A percentile compares a stretch with the other conserved stretches of the same genome.
These are phyloP conservation scores for Drosophila triauraria DNA, from an alignment of 1,140 invertebrate genomes.

Conservation along the genomic window DNA sequence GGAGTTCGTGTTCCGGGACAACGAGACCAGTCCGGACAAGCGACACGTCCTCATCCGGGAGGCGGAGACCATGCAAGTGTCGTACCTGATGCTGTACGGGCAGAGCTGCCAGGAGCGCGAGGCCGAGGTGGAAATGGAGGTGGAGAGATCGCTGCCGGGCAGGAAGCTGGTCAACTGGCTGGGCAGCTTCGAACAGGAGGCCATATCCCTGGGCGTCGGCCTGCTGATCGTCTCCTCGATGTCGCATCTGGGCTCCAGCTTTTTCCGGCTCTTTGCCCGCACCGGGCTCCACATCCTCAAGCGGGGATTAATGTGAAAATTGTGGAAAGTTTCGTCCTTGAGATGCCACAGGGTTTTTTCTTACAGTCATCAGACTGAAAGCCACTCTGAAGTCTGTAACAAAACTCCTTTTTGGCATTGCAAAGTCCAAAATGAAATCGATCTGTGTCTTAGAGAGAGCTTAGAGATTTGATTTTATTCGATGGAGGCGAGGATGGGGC, in stretches of 20 bases:
- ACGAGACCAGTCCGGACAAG: constrained; percentile 41
- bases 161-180: constrained; percentile 20
- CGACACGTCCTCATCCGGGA: constrained; percentile 36
- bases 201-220: constrained; percentile 44
- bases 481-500: no score
- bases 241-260: constrained; percentile 16
- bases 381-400: background rate
- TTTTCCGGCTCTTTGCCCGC: constrained; percentile 33
- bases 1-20: constrained; percentile 89
- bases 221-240: constrained; percentile 44
- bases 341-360: constrained; percentile 2
- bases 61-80: constrained; percentile 87
- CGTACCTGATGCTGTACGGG: constrained; percentile 92
- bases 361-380: background rate
- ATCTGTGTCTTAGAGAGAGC: constrained; percentile 18
- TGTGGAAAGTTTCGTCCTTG: constrained; percentile 20
- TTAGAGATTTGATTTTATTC: constrained; percentile 10
- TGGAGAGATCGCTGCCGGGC: background rate
- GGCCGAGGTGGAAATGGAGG: background rate
- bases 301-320: constrained; percentile 42
- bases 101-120: constrained; percentile 49
- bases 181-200: background rate
- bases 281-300: constrained; percentile 25
- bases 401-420: constrained; percentile 12
- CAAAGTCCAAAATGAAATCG: constrained; percentile 29